Percentiles rank a stretch among this genome's conserved stretches.
Conservation (phyloP, 2,888 invertebrate genomes). For the Drosophila paramelanica region DNA sequence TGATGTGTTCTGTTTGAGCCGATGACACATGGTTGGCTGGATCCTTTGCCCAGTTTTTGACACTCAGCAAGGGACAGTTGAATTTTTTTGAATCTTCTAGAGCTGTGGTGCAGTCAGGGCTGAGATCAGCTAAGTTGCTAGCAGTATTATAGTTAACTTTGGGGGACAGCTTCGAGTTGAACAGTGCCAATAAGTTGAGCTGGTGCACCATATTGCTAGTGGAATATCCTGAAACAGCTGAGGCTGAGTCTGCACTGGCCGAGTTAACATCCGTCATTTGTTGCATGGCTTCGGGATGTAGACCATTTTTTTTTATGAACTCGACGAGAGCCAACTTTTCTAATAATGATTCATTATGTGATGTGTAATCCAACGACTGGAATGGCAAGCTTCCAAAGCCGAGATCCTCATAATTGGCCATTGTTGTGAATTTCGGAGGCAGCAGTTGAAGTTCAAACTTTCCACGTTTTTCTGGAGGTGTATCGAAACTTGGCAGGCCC, state of each 20-base stretch:
- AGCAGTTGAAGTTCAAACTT: constrained; percentile 74
- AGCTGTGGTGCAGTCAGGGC: constrained; percentile 19
- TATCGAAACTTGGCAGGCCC: constrained; percentile 61
- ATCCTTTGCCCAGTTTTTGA: constrained; percentile 83
- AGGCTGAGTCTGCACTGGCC: constrained; percentile 67
- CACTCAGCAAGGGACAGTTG: constrained; percentile 72
- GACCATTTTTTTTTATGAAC: constrained; percentile 73
- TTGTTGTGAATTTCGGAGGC: constrained; percentile 70
- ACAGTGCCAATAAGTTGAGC: constrained; percentile 86
- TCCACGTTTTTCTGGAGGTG: constrained; percentile 81
- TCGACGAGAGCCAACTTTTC: constrained; percentile 82
- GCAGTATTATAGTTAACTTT: constrained; percentile 31
- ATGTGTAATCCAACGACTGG: constrained; percentile 70
- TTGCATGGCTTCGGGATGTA: constrained; percentile 54
- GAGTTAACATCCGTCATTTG: constrained; percentile 75
- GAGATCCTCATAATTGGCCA: constrained; percentile 78
- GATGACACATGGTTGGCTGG: constrained; percentile 53
- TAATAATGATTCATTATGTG: constrained; percentile 75
- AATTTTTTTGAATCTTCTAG: constrained; percentile 49
- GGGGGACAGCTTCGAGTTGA: constrained; percentile 84
- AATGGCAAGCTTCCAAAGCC: constrained; percentile 73
- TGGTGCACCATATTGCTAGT: constrained; percentile 85
- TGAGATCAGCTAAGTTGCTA: constrained; percentile 26
- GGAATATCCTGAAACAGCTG: constrained; percentile 85
- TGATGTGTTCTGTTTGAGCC: constrained; percentile 40